Evolutionary conservation across 2,888 invertebrate species (phyloP).

Genomic region (Matsumyia berberina): DNA sequence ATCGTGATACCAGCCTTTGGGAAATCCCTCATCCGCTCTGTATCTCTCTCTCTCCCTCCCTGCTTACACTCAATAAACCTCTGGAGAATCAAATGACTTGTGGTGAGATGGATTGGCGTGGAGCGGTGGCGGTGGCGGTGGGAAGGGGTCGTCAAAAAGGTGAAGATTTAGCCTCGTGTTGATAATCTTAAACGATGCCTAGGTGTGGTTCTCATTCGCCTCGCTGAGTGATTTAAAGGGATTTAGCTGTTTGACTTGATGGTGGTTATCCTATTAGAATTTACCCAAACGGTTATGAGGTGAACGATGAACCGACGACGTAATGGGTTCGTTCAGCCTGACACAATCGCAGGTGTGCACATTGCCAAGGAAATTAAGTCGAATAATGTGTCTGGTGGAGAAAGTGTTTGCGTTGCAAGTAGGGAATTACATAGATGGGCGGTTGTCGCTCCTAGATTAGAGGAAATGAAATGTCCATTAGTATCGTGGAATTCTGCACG

Average conservation of each 20-base stretch:
- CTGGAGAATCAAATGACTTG: conserved; percentile 14
- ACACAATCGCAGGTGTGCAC: not conserved
- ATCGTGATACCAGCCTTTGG: conserved; percentile 25
- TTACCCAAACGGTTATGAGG: conserved; percentile 27
- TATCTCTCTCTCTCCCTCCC: not conserved
- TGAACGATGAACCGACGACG: conserved; percentile 14
- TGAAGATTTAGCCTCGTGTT: conserved; percentile 7
- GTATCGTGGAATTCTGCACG: no score
- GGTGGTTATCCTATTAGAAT: conserved; percentile 18
- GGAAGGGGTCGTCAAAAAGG: not conserved
- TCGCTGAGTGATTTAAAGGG: conserved; percentile 36
- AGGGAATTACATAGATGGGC: not conserved
- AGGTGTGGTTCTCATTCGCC: conserved; percentile 22
- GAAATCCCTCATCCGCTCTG: not conserved
- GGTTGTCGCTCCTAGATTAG: no score
- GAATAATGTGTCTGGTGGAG: conserved; percentile 7
- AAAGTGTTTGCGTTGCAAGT: not conserved
- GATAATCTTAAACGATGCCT: conserved; percentile 46
- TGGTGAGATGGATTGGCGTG: not conserved
- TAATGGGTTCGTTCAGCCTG: not conserved
- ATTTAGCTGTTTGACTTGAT: conserved; percentile 22
- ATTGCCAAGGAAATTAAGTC: not conserved
- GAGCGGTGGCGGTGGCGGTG: no score
- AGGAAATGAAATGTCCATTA: no score
- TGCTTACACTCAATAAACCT: conserved; percentile 24